Percentiles rank a stretch among this genome's conserved stretches.
phyloP scores from a whole-genome alignment of 2,888 invertebrate genomes.

The Cryptophagus acutangulus region DNA sequence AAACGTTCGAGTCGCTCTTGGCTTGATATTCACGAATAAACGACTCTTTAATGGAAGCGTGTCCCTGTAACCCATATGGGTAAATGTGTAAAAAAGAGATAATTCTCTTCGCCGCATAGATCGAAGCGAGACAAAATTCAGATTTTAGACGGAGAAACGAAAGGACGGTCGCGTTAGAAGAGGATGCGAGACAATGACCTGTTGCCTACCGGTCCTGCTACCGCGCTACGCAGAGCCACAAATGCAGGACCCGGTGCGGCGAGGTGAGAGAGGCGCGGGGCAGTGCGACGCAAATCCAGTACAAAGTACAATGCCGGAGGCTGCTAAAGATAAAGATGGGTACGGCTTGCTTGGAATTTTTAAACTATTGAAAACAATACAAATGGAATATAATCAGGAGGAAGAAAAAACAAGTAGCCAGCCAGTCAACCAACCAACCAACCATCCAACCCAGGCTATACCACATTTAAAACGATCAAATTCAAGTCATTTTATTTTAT shows the following conservation, averaged over 20 bases:
- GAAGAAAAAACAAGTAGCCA: neutral
- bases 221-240: slow-evolving; percentile 48
- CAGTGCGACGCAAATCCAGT: slow-evolving; percentile 42
- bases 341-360: slow-evolving; percentile 34
- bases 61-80: slow-evolving; percentile 29
- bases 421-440: too few relatives aligned
- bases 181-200: slow-evolving; percentile 55
- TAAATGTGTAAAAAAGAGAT: slow-evolving; percentile 22
- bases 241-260: slow-evolving; percentile 17
- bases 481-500: too few relatives aligned
- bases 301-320: slow-evolving; percentile 51
- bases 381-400: neutral
- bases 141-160: slow-evolving; percentile 43
- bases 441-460: too few relatives aligned
- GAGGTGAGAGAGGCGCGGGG: slow-evolving; percentile 35
- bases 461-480: too few relatives aligned
- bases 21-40: slow-evolving; percentile 6
- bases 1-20: neutral
- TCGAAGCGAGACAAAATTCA: slow-evolving; percentile 20
- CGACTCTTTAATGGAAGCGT: slow-evolving; percentile 15
- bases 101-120: slow-evolving; percentile 9
- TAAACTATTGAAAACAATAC: slow-evolving; percentile 12
- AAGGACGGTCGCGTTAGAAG: slow-evolving; percentile 37
- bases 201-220: slow-evolving; percentile 60
- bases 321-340: slow-evolving; percentile 36